Evolutionary conservation across 1,140 invertebrate genomes (phyloP), one percentile per base, ranked within the genome.

Genomic region (Trissolcus basalis): DNA sequence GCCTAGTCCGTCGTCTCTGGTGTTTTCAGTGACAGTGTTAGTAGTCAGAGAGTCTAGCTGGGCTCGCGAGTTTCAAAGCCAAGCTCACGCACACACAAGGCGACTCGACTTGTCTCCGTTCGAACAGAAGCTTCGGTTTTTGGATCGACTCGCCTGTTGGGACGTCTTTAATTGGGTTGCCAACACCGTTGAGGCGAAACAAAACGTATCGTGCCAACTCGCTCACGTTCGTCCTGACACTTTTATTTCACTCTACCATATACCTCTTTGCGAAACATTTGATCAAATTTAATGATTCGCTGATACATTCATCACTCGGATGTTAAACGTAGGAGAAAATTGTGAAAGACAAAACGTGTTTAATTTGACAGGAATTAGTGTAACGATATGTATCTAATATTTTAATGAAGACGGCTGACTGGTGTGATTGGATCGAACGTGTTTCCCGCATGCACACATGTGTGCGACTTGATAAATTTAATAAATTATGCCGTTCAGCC

Each of bases 161-260:
- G 85, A 86, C 82, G 79, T 87, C 87, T 88, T 87, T 88, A 88
- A 88, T 87, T 88, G 85, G 82, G 84, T 87, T 87, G 82, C 78
- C 84, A 78, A 85, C 81, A 84, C 79, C 77, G 80, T 78, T 45
- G 77, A 56, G 59, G 76, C 73, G 75, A 82, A 82, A 85, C 83
- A 82, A 85, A 86, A 76, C 45, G 45, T 51, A 56, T 60, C 19
- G 19, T 6, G 6, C 19, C 19, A 6, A 27, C 19, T 27, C 19
- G 1, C 19, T 27, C 19, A 3, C 19, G 19, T 27, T 27, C 19
- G 19, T 27, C 19, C 19, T 27, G 19, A 27, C 19, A 27, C 19
- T 27, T 27, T 67, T 58, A 51, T 64, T 55, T 6, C 6, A 1
- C 6, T 27, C 19, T 27, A n/a, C 19, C 19, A 6, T 1, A 1